Evolutionary conservation across 2,888 invertebrate genomes (phyloP), one percentile per base, ranked within the genome.

Genomic region (Carterocephalus palaemon): DNA sequence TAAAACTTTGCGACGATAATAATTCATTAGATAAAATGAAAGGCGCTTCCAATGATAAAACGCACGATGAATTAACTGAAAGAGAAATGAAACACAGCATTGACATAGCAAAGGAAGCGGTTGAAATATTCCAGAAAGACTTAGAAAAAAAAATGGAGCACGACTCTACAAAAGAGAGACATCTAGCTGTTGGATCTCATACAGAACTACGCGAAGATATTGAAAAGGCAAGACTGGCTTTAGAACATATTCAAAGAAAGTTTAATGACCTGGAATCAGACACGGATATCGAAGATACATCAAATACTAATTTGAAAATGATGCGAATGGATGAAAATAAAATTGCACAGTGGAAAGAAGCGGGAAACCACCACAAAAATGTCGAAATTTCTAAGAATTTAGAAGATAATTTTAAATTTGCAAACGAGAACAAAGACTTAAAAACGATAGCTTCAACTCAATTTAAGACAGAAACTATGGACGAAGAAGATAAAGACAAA

Each of bases 261-360:
- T 43, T 43, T 2, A 66, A 9, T 73, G 69, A 47, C 71, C 77
- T 55, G 73, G 71, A 59, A 45, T 56, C 69, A 46, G 70, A 64
- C 12, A 52, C 60, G 15, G 59, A 57, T 5, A 49, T 60, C 33
- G 69, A 70, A 38, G 46, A 56, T 58, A 8, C 57, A 66, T 13
- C 59, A 7, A 26, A 68, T 41, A 47, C 56, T 28, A 53, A 58
- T 4, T 45, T 64, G 2, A 56, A 59, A 13, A 48, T 63, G 6
- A 57, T 58, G 9, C 64, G 67, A 50, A 58, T 68, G 1, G 74
- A 76, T 41, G 69, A 75, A 54, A 68, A 73, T 55, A 67, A 68
- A 55, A 59, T 76, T 56, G 65, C 70, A 12, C 70, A 77, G 51
- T 85, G 84, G 84, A 79, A 81, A 54, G 67, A 75, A 53, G 73